These are phyloP conservation scores for Wiebesia pumilae DNA, from an alignment of 1,140 invertebrate genomes.

Conservation along the genomic window DNA sequence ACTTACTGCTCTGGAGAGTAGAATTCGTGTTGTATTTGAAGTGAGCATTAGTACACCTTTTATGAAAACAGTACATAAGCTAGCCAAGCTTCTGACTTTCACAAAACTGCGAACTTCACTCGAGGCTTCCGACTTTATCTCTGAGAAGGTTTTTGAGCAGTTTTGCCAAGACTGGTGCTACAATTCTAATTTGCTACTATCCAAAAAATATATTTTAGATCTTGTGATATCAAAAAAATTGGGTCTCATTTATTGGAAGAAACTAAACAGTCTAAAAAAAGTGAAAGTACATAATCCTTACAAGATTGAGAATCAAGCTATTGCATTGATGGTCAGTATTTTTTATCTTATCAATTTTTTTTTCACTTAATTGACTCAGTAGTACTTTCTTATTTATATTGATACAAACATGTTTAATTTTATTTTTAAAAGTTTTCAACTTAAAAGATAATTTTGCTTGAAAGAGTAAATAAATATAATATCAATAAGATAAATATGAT, in stretches of 20 bases:
- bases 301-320: slow-evolving; percentile 75
- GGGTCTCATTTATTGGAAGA: slow-evolving; percentile 69
- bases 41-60: slow-evolving; percentile 70
- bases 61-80: slow-evolving; percentile 66
- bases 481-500: too few relatives aligned
- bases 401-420: too few relatives aligned
- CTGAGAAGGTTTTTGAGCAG: slow-evolving; percentile 56
- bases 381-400: neutral
- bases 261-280: slow-evolving; percentile 59
- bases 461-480: too few relatives aligned
- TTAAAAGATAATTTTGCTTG: too few relatives aligned
- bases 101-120: slow-evolving; percentile 66
- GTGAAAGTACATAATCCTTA: slow-evolving; percentile 59
- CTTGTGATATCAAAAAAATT: slow-evolving; percentile 66
- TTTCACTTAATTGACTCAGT: slow-evolving; percentile 47
- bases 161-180: slow-evolving; percentile 65
- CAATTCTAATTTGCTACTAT: slow-evolving; percentile 64
- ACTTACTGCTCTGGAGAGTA: slow-evolving; percentile 63
- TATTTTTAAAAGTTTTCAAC: too few relatives aligned
- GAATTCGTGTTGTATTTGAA: slow-evolving; percentile 68
- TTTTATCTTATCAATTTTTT: slow-evolving; percentile 60
- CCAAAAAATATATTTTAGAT: slow-evolving; percentile 68
- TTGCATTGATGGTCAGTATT: slow-evolving; percentile 74
- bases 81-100: slow-evolving; percentile 64
- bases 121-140: slow-evolving; percentile 56